phyloP scores from a whole-genome alignment of 1,140 invertebrate species.

The Drosophila serrata region DNA sequence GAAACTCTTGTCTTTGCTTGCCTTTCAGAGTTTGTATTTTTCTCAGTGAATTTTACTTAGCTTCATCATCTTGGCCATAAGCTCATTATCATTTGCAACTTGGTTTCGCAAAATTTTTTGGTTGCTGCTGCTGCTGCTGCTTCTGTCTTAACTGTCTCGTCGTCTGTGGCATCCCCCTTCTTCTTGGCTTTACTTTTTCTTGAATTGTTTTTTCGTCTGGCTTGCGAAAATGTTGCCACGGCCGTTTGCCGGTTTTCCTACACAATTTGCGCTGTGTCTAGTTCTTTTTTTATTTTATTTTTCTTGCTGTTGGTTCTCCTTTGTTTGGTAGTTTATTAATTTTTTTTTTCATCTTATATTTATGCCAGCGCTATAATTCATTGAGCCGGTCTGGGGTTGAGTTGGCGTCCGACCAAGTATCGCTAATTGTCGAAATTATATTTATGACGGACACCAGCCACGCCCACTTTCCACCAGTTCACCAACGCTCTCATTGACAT shows the following conservation, averaged over 20 bases:
- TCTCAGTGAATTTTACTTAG: slow-evolving; percentile 21
- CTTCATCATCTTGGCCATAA: slow-evolving; percentile 8
- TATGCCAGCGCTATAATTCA: slow-evolving; percentile 66
- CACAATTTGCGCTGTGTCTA: slow-evolving; percentile 60
- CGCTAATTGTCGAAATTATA: slow-evolving; percentile 64
- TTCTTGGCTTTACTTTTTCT: slow-evolving; percentile 46
- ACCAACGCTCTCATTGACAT: slow-evolving; percentile 53
- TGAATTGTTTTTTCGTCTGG: slow-evolving; percentile 36
- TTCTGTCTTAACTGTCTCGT: slow-evolving; percentile 16
- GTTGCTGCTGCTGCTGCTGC: slow-evolving; percentile 16
- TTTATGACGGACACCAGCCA: slow-evolving; percentile 35
- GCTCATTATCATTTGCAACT: slow-evolving; percentile 54
- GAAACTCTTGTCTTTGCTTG: background rate
- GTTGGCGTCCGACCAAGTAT: slow-evolving; percentile 33
- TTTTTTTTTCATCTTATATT: slow-evolving; percentile 40
- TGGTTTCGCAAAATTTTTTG: slow-evolving; percentile 53
- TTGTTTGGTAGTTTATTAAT: slow-evolving; percentile 38
- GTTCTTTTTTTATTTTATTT: slow-evolving; percentile 45
- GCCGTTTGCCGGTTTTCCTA: slow-evolving; percentile 74
- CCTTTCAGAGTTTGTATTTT: background rate
- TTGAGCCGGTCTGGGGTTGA: slow-evolving; percentile 41
- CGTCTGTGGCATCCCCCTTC: slow-evolving; percentile 23
- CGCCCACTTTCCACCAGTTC: slow-evolving; percentile 32
- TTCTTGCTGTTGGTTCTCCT: slow-evolving; percentile 5
- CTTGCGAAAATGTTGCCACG: slow-evolving; percentile 68